A percentile compares a stretch with the other conserved stretches of the same genome.
These are phyloP conservation scores for Notospermus geniculatus DNA, from an alignment of 1,140 invertebrate genomes.

Conservation along the genomic window DNA sequence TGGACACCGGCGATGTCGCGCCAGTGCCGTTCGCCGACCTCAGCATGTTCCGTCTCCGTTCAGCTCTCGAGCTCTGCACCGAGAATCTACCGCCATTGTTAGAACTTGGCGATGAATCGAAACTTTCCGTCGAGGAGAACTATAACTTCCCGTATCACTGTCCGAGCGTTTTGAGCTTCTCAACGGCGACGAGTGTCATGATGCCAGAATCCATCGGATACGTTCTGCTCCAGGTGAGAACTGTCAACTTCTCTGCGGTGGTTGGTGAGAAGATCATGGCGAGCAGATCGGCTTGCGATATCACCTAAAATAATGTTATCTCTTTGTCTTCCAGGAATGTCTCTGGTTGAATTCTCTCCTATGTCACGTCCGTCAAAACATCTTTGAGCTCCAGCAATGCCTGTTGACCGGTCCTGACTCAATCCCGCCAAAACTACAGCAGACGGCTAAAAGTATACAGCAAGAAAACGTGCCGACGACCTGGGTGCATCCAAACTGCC, in stretches of 20 bases:
- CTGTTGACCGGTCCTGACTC: constrained; percentile 44
- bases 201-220: constrained; percentile 52
- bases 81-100: constrained; percentile 48
- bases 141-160: constrained; percentile 50
- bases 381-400: constrained; percentile 36
- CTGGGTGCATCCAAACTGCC: constrained; percentile 52
- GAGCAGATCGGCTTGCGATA: too few species aligned
- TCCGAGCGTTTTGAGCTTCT: constrained; percentile 43
- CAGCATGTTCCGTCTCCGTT: constrained; percentile 38
- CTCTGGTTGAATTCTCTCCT: constrained; percentile 47
- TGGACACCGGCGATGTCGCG: constrained; percentile 38
- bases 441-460: constrained; percentile 37
- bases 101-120: constrained; percentile 41
- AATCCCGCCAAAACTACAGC: constrained; percentile 30
- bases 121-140: constrained; percentile 22
- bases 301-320: too few species aligned
- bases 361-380: constrained; percentile 48
- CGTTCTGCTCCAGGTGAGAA: constrained; percentile 48
- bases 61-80: constrained; percentile 44
- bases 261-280: background rate
- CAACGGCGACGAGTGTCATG: constrained; percentile 34
- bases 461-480: constrained; percentile 46
- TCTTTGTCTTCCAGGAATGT: constrained; percentile 41
- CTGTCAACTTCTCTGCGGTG: background rate
- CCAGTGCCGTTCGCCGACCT: constrained; percentile 12